Evolutionary conservation across 2,113 vertebrate species (phyloP), one percentile per base, ranked within the genome.

Genomic region (Podarcis cretensis): DNA sequence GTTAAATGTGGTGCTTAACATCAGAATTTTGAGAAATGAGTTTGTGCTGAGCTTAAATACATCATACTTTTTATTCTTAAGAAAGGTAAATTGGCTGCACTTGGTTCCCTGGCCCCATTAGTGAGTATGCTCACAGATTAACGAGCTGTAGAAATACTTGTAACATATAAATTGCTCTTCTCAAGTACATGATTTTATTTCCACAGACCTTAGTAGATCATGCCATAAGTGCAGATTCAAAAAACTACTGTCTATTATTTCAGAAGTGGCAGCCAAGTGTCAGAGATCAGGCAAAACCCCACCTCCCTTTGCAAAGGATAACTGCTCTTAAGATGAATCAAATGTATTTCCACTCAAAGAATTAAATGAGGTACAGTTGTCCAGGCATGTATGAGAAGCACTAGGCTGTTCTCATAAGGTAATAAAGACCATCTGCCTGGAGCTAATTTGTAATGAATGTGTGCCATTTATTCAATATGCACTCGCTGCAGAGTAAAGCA

Each of bases 401-500:
- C 43, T 78, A 30, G 37, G 18, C 85, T 13, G 5, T 79, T 86
- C 37, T 48, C 85, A 54, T 69, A 48, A 78, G 16, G 37, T 69
- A 48, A 86, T 79, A 68, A 79, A 86, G 85, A 78, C 85, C 85
- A 79, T 86, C 59, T 78, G 74, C 30, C 85, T 79, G 85, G 54
- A 86, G 18, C 85, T 68, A 78, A 86, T 86, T 69, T 79, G 66
- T 86, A 66, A 68, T 48, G 59, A 32, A 78, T 86, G 77, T 66
- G 59, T 79, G 85, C 75, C 85, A 78, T 86, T 79, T 32, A 54
- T 86, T 86, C 85, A 68, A 79, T 69, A 43, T 86, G 75, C 37
- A 68, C 30, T 32, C 68, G 5, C 63, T 79, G 27, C 35, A 54
- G 48, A 68, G 20, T 54, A 69, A 48, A 79, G 10, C 48, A 68